Evolutionary conservation across 2,888 invertebrate genomes (phyloP), one percentile per base, ranked within the genome.

Genomic region (Lasius platythorax): DNA sequence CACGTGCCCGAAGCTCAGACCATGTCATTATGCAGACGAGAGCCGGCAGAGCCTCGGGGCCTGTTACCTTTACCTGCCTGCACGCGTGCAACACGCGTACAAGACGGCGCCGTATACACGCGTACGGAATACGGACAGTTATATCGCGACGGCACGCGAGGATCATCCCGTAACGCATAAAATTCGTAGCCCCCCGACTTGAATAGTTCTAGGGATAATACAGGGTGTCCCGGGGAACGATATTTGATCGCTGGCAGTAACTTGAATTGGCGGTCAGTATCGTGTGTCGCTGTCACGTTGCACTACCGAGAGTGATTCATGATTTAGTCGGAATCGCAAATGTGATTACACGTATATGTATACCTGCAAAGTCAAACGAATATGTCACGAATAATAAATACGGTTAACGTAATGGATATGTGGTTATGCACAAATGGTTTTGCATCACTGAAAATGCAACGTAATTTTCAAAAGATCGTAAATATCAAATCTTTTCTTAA

Each of bases 1-100:
- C 94, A 93, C 94, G 94, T 94, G 94, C 94, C 93, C 88, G 91
- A 89, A 92, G 91, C 92, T 91, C 88, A 85, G 90, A 85, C 92
- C 91, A 91, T 91, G 89, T 93, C 92, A 93, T 94, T 94, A 94
- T 93, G 91, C 92, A 91, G 90, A 92, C 84, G 90, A 92, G 92
- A 91, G 91, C 89, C 91, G 90, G 90, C 89, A 91, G 50, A n/a
- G 92, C 91, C 90, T 85, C 82, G 81, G 87, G 90, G 85, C 86
- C 81, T 87, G 83, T 91, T 88, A 89, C 91, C 90, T 91, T 91
- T 91, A 89, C 86, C 87, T 89, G 37, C 40, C 74, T 74, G 83
- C 73, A 68, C 82, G 83, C 87, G 86, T 86, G 88, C 84, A 85
- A 84, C 89, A 81, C 82, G 74, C 87, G 81, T 84, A 84, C 70